phyloP scores from a whole-genome alignment of 2,888 invertebrate species.

The Pyrrhia umbra region DNA sequence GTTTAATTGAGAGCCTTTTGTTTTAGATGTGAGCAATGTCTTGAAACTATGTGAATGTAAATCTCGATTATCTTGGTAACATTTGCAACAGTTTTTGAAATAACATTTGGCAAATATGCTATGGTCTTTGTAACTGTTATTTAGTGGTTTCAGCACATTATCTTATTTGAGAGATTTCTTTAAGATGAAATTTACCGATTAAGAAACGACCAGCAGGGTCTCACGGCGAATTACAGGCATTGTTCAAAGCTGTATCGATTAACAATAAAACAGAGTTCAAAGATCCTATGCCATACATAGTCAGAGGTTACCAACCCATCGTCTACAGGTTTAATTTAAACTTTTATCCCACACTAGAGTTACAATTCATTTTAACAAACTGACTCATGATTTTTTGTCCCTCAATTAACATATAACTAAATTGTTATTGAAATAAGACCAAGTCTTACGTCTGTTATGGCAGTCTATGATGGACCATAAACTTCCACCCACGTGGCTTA shows the following conservation, averaged over 20 bases:
- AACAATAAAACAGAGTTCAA: conserved; percentile 48
- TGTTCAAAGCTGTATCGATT: conserved; percentile 15
- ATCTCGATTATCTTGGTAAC: neutral
- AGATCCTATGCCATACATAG: conserved; percentile 40
- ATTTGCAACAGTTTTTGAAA: conserved; percentile 21
- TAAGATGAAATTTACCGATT: neutral
- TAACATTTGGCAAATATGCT: conserved; percentile 1
- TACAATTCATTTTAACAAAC: conserved; percentile 41
- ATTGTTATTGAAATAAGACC: conserved; percentile 42
- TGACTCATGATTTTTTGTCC: conserved; percentile 47
- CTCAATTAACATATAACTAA: conserved; percentile 46
- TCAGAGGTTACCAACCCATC: conserved; percentile 43
- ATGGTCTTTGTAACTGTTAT: neutral
- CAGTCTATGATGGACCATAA: conserved; percentile 29
- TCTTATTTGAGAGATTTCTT: too few relatives aligned
- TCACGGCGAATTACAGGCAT: conserved; percentile 3
- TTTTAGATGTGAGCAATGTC: conserved; percentile 24
- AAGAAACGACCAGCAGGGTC: neutral
- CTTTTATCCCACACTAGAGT: conserved; percentile 42
- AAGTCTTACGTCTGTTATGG: conserved; percentile 37
- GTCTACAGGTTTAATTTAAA: conserved; percentile 25
- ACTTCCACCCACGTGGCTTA: conserved; percentile 32
- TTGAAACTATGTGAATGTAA: conserved; percentile 35
- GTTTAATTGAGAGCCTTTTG: conserved; percentile 49
- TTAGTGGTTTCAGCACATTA: neutral